A percentile compares a stretch with the other conserved stretches of the same genome.
phyloP scores from a whole-genome alignment of 1,140 invertebrate genomes.

The Pseudomyrmex flavicornis region DNA sequence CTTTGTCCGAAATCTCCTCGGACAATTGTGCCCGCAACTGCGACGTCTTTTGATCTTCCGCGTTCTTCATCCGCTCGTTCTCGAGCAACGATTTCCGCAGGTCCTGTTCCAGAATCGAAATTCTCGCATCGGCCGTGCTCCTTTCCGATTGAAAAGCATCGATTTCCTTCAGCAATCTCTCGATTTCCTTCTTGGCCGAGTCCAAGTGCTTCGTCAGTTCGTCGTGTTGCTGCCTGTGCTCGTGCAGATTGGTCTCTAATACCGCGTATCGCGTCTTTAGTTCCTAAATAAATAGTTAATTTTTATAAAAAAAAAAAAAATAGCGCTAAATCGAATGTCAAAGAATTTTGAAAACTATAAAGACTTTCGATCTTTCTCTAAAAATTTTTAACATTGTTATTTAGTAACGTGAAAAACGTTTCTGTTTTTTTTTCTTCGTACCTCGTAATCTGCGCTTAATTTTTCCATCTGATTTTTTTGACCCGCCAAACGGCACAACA shows the following conservation, averaged over 20 bases:
- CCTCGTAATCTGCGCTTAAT: slow-evolving; percentile 77
- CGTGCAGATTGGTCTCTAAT: slow-evolving; percentile 58
- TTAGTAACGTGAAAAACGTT: too few relatives aligned
- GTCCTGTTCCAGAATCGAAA: slow-evolving; percentile 76
- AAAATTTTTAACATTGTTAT: neutral
- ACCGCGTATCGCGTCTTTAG: slow-evolving; percentile 67
- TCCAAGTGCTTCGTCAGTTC: slow-evolving; percentile 72
- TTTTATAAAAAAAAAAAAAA: too few relatives aligned
- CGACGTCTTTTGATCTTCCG: slow-evolving; percentile 68
- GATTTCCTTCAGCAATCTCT: slow-evolving; percentile 76
- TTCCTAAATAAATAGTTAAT: slow-evolving; percentile 56
- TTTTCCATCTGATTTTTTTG: slow-evolving; percentile 73
- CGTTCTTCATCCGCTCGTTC: slow-evolving; percentile 66
- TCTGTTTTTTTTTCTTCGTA: slow-evolving; percentile 41
- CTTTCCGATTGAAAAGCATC: slow-evolving; percentile 77
- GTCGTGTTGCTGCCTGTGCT: slow-evolving; percentile 57
- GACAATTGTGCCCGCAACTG: slow-evolving; percentile 69
- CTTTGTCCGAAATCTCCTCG: slow-evolving; percentile 76
- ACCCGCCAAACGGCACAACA: slow-evolving; percentile 71
- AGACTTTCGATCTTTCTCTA: neutral
- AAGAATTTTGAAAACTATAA: slow-evolving; percentile 3
- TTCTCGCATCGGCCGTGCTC: slow-evolving; percentile 71
- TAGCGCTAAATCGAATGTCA: neutral
- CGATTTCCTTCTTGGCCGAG: slow-evolving; percentile 72
- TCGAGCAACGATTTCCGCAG: slow-evolving; percentile 68